Percentiles rank a stretch among this genome's conserved stretches.
Conservation (phyloP, 2,888 invertebrate genomes). For the Ariolimax columbianus region DNA sequence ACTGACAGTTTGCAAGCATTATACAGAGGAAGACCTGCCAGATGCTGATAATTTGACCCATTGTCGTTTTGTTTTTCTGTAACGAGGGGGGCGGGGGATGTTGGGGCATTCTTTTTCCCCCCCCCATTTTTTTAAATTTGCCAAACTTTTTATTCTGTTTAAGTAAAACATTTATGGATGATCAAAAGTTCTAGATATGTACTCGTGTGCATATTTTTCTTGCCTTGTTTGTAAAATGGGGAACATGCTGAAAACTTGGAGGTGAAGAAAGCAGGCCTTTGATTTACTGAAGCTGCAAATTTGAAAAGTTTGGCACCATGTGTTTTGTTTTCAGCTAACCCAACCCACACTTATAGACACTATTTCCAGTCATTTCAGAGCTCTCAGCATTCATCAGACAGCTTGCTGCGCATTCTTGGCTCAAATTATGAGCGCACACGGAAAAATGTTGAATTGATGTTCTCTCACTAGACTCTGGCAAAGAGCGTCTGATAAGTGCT, state of each 20-base stretch:
- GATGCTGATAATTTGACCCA: constrained; percentile 14
- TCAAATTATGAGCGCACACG: neutral
- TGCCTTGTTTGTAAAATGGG: neutral
- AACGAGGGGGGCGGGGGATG: too few relatives aligned
- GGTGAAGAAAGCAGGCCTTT: neutral
- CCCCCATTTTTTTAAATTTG: neutral
- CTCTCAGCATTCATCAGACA: constrained; percentile 27
- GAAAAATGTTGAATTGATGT: neutral
- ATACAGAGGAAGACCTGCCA: constrained; percentile 37
- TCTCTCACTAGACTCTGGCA: neutral
- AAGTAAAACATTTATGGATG: neutral
- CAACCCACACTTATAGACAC: constrained; percentile 39
- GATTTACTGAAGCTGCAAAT: neutral
- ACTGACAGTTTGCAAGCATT: constrained; percentile 28
- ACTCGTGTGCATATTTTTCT: neutral
- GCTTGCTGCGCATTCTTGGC: neutral
- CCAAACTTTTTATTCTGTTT: constrained; percentile 28
- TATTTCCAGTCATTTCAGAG: constrained; percentile 41
- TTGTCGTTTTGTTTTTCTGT: constrained; percentile 1
- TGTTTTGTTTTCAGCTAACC: constrained; percentile 46
- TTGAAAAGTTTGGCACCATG: constrained; percentile 45
- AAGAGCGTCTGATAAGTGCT: constrained; percentile 33
- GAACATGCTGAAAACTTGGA: neutral
- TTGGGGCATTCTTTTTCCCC: neutral
- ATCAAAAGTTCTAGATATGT: neutral